Conservation (phyloP, 2,113 vertebrate species). For the Sminthopsis crassicaudata region DNA sequence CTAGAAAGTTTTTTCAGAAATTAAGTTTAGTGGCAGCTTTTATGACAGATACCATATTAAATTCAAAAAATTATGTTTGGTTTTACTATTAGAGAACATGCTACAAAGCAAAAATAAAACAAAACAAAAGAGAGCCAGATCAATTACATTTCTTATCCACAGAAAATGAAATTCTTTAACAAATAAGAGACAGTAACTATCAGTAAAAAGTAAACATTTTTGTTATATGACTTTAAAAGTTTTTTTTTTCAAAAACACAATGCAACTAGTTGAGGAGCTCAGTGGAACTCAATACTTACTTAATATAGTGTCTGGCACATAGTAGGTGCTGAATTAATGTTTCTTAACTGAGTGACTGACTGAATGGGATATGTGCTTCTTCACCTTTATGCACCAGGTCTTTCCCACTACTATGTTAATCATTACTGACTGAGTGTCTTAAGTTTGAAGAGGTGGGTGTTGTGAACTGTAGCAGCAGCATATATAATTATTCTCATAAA, state of each 20-base stretch:
- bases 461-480: not conserved
- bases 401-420: not conserved
- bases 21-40: not conserved
- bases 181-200: not conserved
- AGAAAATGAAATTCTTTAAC: not conserved
- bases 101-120: not conserved
- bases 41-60: not conserved
- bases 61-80: not conserved
- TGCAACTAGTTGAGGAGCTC: not conserved
- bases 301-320: not conserved
- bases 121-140: not conserved
- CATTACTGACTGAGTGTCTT: not conserved
- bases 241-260: not conserved
- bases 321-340: not conserved
- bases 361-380: not conserved
- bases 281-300: not conserved
- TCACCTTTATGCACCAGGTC: not conserved
- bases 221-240: not conserved
- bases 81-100: not conserved
- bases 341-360: not conserved
- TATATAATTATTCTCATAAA: not conserved
- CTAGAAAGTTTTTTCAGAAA: not conserved
- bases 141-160: not conserved
- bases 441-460: not conserved
- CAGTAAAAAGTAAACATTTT: not conserved